Percentiles rank a stretch among this genome's conserved stretches.
Conservation (phyloP, 2,888 invertebrate genomes). For the Catocala sponsa region DNA sequence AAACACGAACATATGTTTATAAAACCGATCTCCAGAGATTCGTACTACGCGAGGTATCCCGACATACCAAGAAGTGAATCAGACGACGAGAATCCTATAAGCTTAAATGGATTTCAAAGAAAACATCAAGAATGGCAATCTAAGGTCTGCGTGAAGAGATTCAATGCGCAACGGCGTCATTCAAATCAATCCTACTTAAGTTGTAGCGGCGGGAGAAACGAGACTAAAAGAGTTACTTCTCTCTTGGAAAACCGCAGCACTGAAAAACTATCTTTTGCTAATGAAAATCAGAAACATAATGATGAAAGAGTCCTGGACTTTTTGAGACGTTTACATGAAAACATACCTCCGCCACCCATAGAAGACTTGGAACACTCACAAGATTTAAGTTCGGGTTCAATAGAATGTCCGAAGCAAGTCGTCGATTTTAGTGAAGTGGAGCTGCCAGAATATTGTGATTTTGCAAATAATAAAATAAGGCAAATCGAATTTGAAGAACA, state of each 20-base stretch:
- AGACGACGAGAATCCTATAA: constrained; percentile 78
- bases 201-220: constrained; percentile 44
- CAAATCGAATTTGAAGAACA: constrained; percentile 43
- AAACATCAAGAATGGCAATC: constrained; percentile 79
- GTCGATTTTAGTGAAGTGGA: constrained; percentile 64
- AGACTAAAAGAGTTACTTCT: constrained; percentile 44
- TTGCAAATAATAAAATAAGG: constrained; percentile 66
- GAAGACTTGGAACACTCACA: constrained; percentile 51
- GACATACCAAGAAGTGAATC: constrained; percentile 83
- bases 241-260: constrained; percentile 45
- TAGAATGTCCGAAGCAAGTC: constrained; percentile 42
- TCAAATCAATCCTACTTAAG: constrained; percentile 56
- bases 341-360: constrained; percentile 75
- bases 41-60: constrained; percentile 77
- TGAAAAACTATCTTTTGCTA: constrained; percentile 10
- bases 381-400: constrained; percentile 40
- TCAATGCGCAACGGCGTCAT: constrained; percentile 62
- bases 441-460: constrained; percentile 72
- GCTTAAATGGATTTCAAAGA: constrained; percentile 70
- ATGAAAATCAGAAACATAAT: constrained; percentile 43
- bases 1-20: constrained; percentile 70
- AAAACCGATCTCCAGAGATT: constrained; percentile 77
- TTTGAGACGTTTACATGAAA: constrained; percentile 70
- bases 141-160: constrained; percentile 69
- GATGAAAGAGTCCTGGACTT: constrained; percentile 71